Conservation (phyloP, 2,113 vertebrate genomes). For the Phaethon lepturus region DNA sequence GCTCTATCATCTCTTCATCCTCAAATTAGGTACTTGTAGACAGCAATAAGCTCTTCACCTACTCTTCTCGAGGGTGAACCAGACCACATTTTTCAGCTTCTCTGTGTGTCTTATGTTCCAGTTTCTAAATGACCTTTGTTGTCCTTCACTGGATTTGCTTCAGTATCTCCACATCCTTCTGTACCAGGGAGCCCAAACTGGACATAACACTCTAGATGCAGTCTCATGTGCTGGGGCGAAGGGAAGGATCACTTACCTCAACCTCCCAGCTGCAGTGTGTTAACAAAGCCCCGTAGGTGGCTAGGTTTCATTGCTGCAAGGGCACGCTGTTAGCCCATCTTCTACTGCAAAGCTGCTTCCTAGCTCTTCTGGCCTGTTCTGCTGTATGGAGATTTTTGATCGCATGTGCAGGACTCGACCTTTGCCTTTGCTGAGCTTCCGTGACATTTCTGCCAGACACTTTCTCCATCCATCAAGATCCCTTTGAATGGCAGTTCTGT, state of each 20-base stretch:
- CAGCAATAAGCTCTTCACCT: background rate
- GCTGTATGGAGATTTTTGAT: background rate
- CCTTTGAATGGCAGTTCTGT: background rate
- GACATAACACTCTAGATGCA: no score
- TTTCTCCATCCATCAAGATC: background rate
- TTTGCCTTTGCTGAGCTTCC: background rate
- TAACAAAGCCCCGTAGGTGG: background rate
- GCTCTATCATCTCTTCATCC: background rate
- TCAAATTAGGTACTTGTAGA: background rate
- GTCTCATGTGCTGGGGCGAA: background rate
- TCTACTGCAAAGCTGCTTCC: background rate
- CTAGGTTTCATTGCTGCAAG: background rate
- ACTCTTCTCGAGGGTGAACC: background rate
- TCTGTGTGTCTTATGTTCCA: background rate
- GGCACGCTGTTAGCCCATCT: background rate
- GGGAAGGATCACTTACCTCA: background rate
- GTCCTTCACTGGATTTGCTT: no score
- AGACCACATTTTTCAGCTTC: background rate
- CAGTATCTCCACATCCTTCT: no score
- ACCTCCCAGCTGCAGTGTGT: background rate
- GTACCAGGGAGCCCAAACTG: no score
- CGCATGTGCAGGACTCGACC: background rate
- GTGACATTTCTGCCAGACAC: background rate
- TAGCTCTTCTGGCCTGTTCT: background rate
- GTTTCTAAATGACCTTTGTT: background rate